phyloP scores from a whole-genome alignment of 2,113 vertebrate genomes.

The Edolisoma coerulescens region DNA sequence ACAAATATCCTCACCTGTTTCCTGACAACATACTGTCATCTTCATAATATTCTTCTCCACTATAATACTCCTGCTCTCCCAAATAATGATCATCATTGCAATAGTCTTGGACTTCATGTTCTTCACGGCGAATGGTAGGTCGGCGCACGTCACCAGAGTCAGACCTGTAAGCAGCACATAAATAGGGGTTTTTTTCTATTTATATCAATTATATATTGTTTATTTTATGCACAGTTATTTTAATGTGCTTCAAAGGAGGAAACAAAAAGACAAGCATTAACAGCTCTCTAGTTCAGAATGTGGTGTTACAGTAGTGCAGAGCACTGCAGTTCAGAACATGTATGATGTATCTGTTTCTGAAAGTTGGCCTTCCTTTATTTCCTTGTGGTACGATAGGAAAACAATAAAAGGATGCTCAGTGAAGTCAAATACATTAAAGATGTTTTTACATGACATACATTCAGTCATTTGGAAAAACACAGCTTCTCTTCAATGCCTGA shows the following conservation, averaged over 20 bases:
- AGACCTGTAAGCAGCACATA: constrained; percentile 73
- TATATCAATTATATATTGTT: not conserved
- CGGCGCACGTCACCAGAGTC: constrained; percentile 81
- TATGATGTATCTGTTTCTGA: not conserved
- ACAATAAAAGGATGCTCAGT: not conserved
- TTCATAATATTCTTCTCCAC: constrained; percentile 93
- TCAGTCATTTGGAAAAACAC: not conserved
- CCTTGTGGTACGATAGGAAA: not conserved
- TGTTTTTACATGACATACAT: not conserved
- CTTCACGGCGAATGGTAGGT: constrained; percentile 91
- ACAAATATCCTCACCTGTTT: constrained; percentile 75
- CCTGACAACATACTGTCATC: constrained; percentile 87
- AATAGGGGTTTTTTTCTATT: not conserved
- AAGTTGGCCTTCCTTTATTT: not conserved
- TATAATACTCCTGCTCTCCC: constrained; percentile 88
- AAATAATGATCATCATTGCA: constrained; percentile 82
- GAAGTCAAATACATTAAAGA: not conserved
- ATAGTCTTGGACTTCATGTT: constrained; percentile 68
- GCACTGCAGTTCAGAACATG: not conserved
- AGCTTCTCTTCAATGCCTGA: not conserved
- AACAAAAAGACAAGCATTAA: not conserved
- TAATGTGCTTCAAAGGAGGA: not conserved
- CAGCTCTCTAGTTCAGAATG: not conserved
- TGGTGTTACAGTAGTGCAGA: not conserved
- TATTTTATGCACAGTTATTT: not conserved